Conservation (phyloP, 2,113 vertebrate species). For the Pomatorhinus ruficollis region DNA sequence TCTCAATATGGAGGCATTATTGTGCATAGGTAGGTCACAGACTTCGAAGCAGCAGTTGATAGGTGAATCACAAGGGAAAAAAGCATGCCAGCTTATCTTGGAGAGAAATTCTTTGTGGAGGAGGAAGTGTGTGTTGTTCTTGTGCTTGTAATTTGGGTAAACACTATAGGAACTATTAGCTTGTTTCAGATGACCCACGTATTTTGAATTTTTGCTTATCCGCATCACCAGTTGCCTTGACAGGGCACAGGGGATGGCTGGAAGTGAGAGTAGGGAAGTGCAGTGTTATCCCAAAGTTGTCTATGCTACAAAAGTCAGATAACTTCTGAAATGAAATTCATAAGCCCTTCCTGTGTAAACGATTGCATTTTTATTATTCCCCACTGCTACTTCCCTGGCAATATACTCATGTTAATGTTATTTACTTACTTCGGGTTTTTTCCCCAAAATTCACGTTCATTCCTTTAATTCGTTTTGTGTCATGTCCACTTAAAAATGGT, state of each 20-base stretch:
- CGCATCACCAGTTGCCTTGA: not conserved
- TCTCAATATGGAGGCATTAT: not conserved
- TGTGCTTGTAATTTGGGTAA: slow-evolving; percentile 49
- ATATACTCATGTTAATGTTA: not conserved
- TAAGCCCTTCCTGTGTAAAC: not conserved
- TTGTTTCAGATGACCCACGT: slow-evolving; percentile 30
- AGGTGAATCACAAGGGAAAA: slow-evolving; percentile 55
- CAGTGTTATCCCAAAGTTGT: not conserved
- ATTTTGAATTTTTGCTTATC: slow-evolving; percentile 20
- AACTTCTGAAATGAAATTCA: not conserved
- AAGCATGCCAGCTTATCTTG: slow-evolving; percentile 46
- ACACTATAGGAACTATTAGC: not conserved
- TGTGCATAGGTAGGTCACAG: slow-evolving; percentile 29
- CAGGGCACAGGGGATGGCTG: not conserved
- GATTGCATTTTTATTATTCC: not conserved
- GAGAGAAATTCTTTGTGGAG: slow-evolving; percentile 40
- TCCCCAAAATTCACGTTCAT: not conserved
- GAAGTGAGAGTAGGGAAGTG: not conserved
- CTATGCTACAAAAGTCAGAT: not conserved
- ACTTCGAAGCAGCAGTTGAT: not conserved
- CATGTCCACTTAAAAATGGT: not conserved
- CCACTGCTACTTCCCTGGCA: not conserved
- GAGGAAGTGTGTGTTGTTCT: slow-evolving; percentile 55
- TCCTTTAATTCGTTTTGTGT: slow-evolving; percentile 29
- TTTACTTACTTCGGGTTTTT: not conserved